Percentiles rank a stretch among this genome's conserved stretches.
Conservation (phyloP, 2,888 invertebrate species). For the Pollenia labialis region DNA sequence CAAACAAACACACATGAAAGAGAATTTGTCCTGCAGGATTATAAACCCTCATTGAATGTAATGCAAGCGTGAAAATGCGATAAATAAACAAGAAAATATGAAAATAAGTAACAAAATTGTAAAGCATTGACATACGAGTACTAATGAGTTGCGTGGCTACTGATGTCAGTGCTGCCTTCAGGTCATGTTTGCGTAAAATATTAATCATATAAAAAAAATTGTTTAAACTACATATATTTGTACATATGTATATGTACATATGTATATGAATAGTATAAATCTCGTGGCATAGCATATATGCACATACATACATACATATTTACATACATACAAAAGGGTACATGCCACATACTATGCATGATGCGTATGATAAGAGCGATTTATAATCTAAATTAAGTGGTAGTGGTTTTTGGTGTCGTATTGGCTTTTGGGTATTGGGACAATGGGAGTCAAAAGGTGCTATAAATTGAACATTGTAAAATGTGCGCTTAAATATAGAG, state of each 20-base stretch:
- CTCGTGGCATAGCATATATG: background rate
- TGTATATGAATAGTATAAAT: too few relatives aligned
- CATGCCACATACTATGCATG: background rate
- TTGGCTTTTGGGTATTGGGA: background rate
- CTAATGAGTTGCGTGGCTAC: slow-evolving; percentile 25
- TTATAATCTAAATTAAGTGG: too few relatives aligned
- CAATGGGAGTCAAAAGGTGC: background rate
- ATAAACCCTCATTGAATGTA: slow-evolving; percentile 20
- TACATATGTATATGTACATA: too few relatives aligned
- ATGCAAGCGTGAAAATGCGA: slow-evolving; percentile 50
- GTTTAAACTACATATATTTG: background rate
- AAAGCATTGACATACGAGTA: slow-evolving; percentile 25
- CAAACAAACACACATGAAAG: background rate
- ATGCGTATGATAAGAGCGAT: too few relatives aligned
- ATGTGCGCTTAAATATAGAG: too few relatives aligned
- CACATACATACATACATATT: background rate
- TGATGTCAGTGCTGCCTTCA: background rate
- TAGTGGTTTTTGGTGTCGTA: background rate
- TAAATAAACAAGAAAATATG: slow-evolving; percentile 39
- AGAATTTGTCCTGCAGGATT: slow-evolving; percentile 5
- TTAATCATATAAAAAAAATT: slow-evolving; percentile 6
- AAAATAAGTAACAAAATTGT: slow-evolving; percentile 39
- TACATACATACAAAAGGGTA: background rate
- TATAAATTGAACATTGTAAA: background rate
- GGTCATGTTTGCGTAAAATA: slow-evolving; percentile 12